A percentile compares a stretch with the other conserved stretches of the same genome.
Evolutionary conservation across 2,797 vertebrate genomes (phyloP).

Genomic region (Etheostoma perlongum): DNA sequence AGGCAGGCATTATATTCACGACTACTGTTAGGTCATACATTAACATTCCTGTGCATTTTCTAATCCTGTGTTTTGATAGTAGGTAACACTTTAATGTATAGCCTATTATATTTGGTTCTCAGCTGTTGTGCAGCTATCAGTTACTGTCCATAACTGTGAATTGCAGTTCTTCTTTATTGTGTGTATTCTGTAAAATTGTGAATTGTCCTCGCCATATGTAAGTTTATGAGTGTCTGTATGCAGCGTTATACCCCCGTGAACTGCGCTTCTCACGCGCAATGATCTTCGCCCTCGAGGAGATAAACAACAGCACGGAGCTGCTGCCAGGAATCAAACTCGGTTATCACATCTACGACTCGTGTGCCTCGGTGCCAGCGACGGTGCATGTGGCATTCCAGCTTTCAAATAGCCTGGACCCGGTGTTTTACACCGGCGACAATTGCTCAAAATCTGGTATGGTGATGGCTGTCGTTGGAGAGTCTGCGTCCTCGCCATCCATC

Average conservation of each 20-base stretch:
- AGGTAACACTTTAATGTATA: too few relatives aligned
- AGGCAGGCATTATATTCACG: background rate
- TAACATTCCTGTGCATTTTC: background rate
- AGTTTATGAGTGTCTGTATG: slow-evolving; percentile 9
- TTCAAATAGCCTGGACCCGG: too few relatives aligned
- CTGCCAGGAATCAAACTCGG: too few relatives aligned
- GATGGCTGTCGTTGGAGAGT: slow-evolving; percentile 72
- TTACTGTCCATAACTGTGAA: background rate
- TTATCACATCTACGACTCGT: too few relatives aligned
- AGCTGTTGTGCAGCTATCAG: background rate
- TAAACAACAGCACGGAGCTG: too few relatives aligned
- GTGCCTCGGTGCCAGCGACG: too few relatives aligned
- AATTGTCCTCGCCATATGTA: background rate
- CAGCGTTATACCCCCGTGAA: slow-evolving; percentile 60
- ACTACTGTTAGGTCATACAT: background rate
- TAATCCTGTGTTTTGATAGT: background rate
- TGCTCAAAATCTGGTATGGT: slow-evolving; percentile 56
- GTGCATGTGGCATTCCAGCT: too few relatives aligned
- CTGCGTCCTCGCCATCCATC: slow-evolving; percentile 79
- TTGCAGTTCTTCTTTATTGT: too few relatives aligned
- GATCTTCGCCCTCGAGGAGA: too few relatives aligned
- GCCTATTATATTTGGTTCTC: background rate
- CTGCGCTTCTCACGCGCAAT: slow-evolving; percentile 47
- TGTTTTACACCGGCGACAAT: background rate
- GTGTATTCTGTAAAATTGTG: background rate